Conservation (phyloP, 1,140 invertebrate species). For the Uloborus diversus region DNA sequence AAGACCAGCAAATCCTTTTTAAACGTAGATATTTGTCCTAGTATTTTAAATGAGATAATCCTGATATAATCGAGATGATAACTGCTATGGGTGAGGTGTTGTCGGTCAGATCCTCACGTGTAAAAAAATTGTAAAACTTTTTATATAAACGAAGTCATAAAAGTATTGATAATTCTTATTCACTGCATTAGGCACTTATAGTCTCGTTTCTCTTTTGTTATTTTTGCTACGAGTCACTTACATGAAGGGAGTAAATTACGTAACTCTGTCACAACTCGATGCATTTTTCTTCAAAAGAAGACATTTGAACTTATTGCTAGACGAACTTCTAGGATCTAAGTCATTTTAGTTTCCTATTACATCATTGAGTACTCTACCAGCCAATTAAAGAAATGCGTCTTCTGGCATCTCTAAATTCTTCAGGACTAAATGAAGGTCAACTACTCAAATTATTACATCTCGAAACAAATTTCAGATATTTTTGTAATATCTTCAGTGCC, state of each 20-base stretch:
- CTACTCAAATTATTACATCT: slow-evolving; percentile 34
- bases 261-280: background rate
- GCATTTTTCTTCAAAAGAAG: background rate
- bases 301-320: slow-evolving; percentile 11
- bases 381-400: slow-evolving; percentile 4
- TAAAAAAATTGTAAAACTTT: slow-evolving; percentile 27
- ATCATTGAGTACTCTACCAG: slow-evolving; percentile 21
- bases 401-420: slow-evolving; percentile 14
- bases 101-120: slow-evolving; percentile 49
- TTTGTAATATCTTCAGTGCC: slow-evolving; percentile 56
- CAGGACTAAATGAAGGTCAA: slow-evolving; percentile 23
- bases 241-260: slow-evolving; percentile 22
- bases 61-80: slow-evolving; percentile 49
- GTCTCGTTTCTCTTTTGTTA: background rate
- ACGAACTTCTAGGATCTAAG: slow-evolving; percentile 12
- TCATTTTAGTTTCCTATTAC: slow-evolving; percentile 35
- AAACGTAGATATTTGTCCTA: slow-evolving; percentile 40
- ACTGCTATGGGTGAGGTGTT: slow-evolving; percentile 54
- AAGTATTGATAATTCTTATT: background rate
- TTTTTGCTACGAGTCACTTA: slow-evolving; percentile 48
- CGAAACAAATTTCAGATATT: slow-evolving; percentile 37
- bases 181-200: background rate
- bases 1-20: slow-evolving; percentile 46
- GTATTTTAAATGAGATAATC: slow-evolving; percentile 40
- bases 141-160: slow-evolving; percentile 8